These are phyloP conservation scores for Podabrus alpinus DNA, from an alignment of 2,888 invertebrate species.

Conservation along the genomic window DNA sequence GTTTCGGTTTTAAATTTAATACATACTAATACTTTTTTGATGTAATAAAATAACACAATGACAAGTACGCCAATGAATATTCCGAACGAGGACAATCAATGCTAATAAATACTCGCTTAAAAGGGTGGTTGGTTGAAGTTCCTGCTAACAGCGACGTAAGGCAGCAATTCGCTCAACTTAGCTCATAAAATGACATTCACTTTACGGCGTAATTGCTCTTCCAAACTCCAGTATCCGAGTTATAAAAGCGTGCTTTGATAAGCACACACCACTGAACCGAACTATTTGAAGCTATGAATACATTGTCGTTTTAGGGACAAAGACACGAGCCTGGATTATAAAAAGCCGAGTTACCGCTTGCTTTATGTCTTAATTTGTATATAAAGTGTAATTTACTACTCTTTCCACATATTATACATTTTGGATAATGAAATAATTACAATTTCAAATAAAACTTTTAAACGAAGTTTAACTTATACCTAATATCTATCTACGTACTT, in stretches of 20 bases:
- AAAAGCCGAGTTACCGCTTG: constrained; percentile 31
- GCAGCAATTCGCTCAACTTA: constrained; percentile 37
- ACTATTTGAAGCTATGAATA: constrained; percentile 31
- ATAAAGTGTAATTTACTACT: constrained; percentile 31
- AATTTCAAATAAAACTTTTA: constrained; percentile 21
- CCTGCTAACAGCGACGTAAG: constrained; percentile 29
- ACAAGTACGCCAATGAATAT: constrained; percentile 22
- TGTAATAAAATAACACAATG: not conserved
- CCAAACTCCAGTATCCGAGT: constrained; percentile 48
- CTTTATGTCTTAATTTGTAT: constrained; percentile 33
- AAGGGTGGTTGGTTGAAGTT: constrained; percentile 36
- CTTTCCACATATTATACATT: constrained; percentile 19
- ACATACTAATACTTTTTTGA: not conserved
- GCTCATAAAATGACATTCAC: constrained; percentile 42
- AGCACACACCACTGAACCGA: constrained; percentile 32
- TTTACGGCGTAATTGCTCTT: constrained; percentile 47
- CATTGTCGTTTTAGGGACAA: constrained; percentile 32
- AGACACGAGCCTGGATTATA: constrained; percentile 29
- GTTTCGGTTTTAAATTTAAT: not conserved
- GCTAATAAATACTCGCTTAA: constrained; percentile 45
- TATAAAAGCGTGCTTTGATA: constrained; percentile 40
- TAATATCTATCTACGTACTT: too few species aligned
- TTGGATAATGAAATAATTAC: constrained; percentile 20
- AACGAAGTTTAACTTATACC: constrained; percentile 13
- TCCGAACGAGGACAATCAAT: constrained; percentile 36